These are phyloP conservation scores for Tetropium fuscum DNA, from an alignment of 2,888 invertebrate genomes.

Conservation along the genomic window DNA sequence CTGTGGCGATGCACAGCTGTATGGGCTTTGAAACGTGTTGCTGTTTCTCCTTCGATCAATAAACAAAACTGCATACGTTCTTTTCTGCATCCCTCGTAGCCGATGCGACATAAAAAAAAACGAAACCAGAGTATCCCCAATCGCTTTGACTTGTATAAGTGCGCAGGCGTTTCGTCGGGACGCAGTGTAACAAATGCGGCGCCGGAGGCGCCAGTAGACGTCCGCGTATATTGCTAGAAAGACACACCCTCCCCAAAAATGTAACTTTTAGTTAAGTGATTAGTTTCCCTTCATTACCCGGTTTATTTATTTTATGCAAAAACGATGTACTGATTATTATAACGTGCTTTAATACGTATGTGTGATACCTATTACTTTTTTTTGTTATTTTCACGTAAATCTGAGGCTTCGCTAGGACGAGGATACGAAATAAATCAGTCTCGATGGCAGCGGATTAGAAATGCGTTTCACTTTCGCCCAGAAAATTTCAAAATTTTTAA, in stretches of 20 bases:
- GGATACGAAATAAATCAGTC: no score
- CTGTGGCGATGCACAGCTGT: not conserved
- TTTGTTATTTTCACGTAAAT: no score
- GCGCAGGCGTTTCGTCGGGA: slow-evolving; percentile 38
- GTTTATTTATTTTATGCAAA: slow-evolving; percentile 6
- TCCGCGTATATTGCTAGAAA: slow-evolving; percentile 23
- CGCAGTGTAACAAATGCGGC: slow-evolving; percentile 32
- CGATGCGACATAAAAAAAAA: not conserved
- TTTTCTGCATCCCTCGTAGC: not conserved
- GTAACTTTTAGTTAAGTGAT: slow-evolving; percentile 25
- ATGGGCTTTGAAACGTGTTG: no score
- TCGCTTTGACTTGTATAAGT: not conserved
- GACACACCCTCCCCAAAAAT: slow-evolving; percentile 26
- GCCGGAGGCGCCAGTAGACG: slow-evolving; percentile 23
- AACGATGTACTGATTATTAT: slow-evolving; percentile 11
- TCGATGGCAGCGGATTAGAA: no score
- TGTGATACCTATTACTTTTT: no score
- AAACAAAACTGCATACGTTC: not conserved
- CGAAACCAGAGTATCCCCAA: slow-evolving; percentile 3
- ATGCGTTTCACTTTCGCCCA: no score
- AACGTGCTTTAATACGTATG: slow-evolving; percentile 24
- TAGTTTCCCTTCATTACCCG: slow-evolving; percentile 15
- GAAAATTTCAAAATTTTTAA: no score
- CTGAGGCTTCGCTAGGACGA: no score
- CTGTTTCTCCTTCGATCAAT: not conserved